Percentiles rank a stretch among this genome's conserved stretches.
phyloP scores from a whole-genome alignment of 2,797 vertebrate genomes.

The Pseudocheirus occidentalis region DNA sequence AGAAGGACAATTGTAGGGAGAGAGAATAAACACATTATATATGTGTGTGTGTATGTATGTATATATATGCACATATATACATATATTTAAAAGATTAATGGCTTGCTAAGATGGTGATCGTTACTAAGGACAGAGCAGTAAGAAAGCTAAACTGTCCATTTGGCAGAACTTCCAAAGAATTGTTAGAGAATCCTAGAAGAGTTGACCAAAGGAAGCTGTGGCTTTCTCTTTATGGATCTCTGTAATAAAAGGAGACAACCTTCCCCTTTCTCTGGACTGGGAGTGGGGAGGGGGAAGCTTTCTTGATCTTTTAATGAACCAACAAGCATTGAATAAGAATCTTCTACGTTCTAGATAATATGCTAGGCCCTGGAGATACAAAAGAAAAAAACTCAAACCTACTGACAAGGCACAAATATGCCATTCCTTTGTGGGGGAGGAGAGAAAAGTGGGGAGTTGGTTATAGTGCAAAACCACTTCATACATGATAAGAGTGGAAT shows the following conservation, averaged over 20 bases:
- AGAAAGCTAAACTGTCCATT: background rate
- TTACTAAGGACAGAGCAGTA: background rate
- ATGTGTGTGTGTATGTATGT: background rate
- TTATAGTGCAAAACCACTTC: background rate
- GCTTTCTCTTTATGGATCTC: constrained; percentile 15
- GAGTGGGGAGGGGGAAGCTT: background rate
- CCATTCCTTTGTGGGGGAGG: background rate
- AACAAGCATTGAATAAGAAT: background rate
- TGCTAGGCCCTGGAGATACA: background rate
- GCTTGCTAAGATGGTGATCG: background rate
- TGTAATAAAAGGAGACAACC: background rate
- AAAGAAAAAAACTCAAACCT: background rate
- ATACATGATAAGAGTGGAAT: background rate
- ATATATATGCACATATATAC: no score
- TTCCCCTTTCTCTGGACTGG: background rate
- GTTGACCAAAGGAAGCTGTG: background rate
- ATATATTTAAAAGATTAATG: background rate
- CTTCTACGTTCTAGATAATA: background rate
- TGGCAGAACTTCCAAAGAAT: background rate
- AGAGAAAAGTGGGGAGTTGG: background rate
- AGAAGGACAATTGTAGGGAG: background rate
- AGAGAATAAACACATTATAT: background rate
- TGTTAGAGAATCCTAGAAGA: constrained; percentile 3
- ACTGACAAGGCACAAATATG: background rate
- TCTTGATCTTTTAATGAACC: background rate